A percentile compares a stretch with the other conserved stretches of the same genome.
phyloP scores from a whole-genome alignment of 2,113 vertebrate species.

The Cyphomyrus discorhynchus region DNA sequence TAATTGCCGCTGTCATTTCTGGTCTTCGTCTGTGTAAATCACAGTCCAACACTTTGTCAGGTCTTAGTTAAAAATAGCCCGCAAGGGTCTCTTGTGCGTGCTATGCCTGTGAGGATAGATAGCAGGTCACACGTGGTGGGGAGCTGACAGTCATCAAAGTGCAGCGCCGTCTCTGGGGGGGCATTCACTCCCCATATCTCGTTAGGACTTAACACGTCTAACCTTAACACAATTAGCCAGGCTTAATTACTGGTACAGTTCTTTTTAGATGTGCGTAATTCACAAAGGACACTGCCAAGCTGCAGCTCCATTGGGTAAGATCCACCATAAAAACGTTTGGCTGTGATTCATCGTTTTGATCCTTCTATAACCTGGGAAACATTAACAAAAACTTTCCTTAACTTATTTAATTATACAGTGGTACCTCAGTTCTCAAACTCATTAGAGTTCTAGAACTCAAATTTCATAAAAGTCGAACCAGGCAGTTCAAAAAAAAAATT shows the following conservation, averaged over 20 bases:
- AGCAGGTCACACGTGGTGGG: neutral
- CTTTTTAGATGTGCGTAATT: neutral
- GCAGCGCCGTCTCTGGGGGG: neutral
- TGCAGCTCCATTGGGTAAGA: neutral
- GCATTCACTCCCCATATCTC: neutral
- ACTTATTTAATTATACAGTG: neutral
- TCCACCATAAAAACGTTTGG: neutral
- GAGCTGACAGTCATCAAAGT: slow-evolving; percentile 16
- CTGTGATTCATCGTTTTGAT: neutral
- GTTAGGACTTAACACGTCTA: neutral
- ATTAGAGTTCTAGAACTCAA: too few species aligned
- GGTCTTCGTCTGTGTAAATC: slow-evolving; percentile 41
- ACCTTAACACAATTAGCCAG: neutral
- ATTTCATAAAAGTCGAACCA: too few species aligned
- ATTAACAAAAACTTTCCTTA: neutral
- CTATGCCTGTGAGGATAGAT: slow-evolving; percentile 15
- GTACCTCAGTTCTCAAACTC: too few species aligned
- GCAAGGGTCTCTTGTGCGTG: slow-evolving; percentile 28
- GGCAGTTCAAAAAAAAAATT: too few species aligned
- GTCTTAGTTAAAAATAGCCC: slow-evolving; percentile 44
- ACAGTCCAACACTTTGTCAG: slow-evolving; percentile 40
- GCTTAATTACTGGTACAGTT: neutral
- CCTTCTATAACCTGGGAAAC: neutral
- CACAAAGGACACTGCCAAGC: neutral
- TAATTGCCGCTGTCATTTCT: slow-evolving; percentile 40